A percentile compares a stretch with the other conserved stretches of the same genome.
Conservation (phyloP, 2,888 invertebrate genomes). For the Agonopterix alstromeriana region DNA sequence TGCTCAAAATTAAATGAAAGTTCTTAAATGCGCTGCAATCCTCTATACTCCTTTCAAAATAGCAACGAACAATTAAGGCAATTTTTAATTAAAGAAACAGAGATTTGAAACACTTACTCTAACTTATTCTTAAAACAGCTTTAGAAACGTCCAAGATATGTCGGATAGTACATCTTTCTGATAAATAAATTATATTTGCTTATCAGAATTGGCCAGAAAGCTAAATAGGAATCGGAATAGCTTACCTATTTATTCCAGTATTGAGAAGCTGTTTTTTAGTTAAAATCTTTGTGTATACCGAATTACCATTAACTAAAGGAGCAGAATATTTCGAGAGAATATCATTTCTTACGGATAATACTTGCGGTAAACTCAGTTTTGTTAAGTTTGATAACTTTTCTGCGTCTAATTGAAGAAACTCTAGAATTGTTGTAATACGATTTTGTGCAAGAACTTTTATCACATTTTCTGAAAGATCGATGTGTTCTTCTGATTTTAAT, state of each 20-base stretch:
- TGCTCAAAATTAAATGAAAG: background rate
- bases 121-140: too few species aligned
- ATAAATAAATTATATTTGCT: too few species aligned
- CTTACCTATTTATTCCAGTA: conserved; percentile 73
- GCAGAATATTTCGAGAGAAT: conserved; percentile 72
- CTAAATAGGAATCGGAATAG: too few species aligned
- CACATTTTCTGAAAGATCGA: conserved; percentile 47
- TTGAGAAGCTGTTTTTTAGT: conserved; percentile 38
- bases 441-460: conserved; percentile 64
- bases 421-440: conserved; percentile 71
- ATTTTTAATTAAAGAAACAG: too few species aligned
- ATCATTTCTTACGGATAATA: conserved; percentile 46
- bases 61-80: too few species aligned
- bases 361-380: conserved; percentile 65
- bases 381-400: conserved; percentile 68
- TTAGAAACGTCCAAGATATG: too few species aligned
- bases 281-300: conserved; percentile 37
- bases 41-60: background rate
- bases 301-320: conserved; percentile 37
- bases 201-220: too few species aligned
- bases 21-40: background rate
- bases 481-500: conserved; percentile 29
- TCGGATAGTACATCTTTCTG: too few species aligned
- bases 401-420: conserved; percentile 76
- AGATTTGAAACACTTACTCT: too few species aligned